A percentile compares a stretch with the other conserved stretches of the same genome.
Evolutionary conservation across 2,113 vertebrate species (phyloP).

Genomic region (Irena cyanogastra): DNA sequence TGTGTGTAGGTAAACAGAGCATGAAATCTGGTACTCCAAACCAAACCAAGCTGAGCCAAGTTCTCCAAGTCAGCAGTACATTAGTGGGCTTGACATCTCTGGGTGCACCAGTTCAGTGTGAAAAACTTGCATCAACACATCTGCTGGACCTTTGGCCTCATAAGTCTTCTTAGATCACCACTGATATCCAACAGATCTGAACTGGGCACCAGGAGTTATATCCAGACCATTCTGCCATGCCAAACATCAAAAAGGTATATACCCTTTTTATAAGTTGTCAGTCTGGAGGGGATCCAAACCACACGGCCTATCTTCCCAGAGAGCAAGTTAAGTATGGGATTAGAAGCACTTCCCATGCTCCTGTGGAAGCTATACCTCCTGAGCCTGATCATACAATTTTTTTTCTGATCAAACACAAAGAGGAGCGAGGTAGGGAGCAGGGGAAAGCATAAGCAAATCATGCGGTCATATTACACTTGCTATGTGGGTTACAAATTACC

Average conservation of each 20-base stretch:
- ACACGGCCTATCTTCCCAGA: not conserved
- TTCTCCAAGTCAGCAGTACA: not conserved
- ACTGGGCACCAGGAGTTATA: not conserved
- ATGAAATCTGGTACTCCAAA: not conserved
- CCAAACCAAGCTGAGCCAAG: not conserved
- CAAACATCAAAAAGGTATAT: not conserved
- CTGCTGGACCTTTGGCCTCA: not conserved
- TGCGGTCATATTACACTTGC: not conserved
- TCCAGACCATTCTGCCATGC: not conserved
- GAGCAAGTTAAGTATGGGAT: fast-evolving
- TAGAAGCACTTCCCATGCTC: not conserved
- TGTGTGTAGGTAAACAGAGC: not conserved
- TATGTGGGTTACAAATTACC: not conserved
- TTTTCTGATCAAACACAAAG: not conserved
- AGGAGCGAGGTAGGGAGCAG: fast-evolving
- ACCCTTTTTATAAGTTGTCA: not conserved
- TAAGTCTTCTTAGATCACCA: not conserved
- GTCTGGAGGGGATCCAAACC: not conserved
- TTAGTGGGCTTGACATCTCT: not conserved
- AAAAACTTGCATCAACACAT: not conserved
- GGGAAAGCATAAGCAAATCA: not conserved
- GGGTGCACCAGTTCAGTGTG: not conserved
- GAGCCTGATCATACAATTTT: not conserved
- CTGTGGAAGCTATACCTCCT: not conserved
- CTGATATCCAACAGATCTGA: not conserved